A percentile compares a stretch with the other conserved stretches of the same genome.
Conservation (phyloP, 1,140 invertebrate genomes). For the Pseudobourletiella spinata region DNA sequence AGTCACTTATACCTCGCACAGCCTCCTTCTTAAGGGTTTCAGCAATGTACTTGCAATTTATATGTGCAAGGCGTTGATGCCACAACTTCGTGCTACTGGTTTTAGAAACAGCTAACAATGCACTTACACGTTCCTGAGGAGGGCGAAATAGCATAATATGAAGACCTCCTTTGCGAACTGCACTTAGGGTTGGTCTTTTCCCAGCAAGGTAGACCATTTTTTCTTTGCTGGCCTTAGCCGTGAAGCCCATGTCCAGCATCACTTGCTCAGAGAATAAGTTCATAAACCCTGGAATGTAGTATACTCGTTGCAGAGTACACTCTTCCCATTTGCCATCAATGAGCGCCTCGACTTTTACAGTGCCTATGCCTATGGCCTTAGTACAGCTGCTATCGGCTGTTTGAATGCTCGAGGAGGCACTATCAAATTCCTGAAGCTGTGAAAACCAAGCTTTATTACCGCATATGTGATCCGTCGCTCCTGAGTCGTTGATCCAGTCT, state of each 20-base stretch:
- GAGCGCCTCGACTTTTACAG: not conserved
- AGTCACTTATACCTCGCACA: not conserved
- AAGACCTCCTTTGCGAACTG: not conserved
- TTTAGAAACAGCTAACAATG: not conserved
- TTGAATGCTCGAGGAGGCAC: not conserved
- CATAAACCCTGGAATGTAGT: slow-evolving; percentile 13
- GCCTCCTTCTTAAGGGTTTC: slow-evolving; percentile 9
- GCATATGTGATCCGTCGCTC: not conserved
- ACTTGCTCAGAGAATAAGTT: slow-evolving; percentile 29
- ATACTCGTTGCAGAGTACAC: not conserved
- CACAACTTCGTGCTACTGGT: not conserved
- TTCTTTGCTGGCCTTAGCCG: not conserved
- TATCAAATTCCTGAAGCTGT: not conserved
- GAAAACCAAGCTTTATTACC: not conserved
- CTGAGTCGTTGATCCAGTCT: not conserved
- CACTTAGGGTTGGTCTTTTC: not conserved
- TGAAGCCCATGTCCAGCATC: slow-evolving; percentile 19
- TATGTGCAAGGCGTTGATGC: slow-evolving; percentile 15
- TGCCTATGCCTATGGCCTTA: not conserved
- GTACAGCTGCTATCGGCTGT: not conserved
- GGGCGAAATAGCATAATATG: slow-evolving; percentile 1
- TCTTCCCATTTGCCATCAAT: not conserved
- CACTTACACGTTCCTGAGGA: not conserved
- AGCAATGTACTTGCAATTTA: slow-evolving; percentile 17
- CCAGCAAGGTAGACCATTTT: not conserved